Evolutionary conservation across 2,888 invertebrate species (phyloP), one percentile per base, ranked within the genome.

Genomic region (Linnaemya vulpina): DNA sequence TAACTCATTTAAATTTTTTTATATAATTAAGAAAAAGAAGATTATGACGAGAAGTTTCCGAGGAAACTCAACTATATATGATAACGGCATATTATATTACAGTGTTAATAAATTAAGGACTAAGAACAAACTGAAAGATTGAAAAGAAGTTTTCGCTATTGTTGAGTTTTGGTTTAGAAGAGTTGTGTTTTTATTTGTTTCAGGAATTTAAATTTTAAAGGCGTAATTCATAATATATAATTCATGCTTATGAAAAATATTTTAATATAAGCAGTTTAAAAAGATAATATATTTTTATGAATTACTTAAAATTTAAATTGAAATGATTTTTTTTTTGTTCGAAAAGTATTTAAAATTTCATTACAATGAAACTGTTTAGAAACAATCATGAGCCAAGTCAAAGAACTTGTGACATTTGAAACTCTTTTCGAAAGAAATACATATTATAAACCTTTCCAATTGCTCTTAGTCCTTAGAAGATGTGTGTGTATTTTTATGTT

Each of bases 1-100:
- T 53, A 43, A 71, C 40, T 43, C 70, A 70, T n/a, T 43, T 25
- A 17, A 22, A n/a, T 63, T 43, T 43, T 43, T 63, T 30, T 65
- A 46, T n/a, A 17, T 65, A 10, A 58, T 5, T 15, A 15, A 63
- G 3, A 60, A 67, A 13, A 25, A 49, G 46, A 49, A 25, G 17
- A 17, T 46, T 46, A 65, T 65, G 67, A 17, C 46, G 25, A 30
- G 17, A 46, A 30, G 2, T 49, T 35, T 0, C 5, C 10, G 60
- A 46, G 30, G 49, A 30, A 30, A 25, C 25, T 65, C 46, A 63
- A 22, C 22, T 46, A 10, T 49, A 65, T 49, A 35, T n/a, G 15
- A 46, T 25, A 25, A 25, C 10, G 63, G 17, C 17, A 20, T n/a
- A 4, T 30, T 67, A 49, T 35, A 46, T 63, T 49, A 49, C 46